Conservation (phyloP, 2,797 vertebrate species). For the Morus bassanus region DNA sequence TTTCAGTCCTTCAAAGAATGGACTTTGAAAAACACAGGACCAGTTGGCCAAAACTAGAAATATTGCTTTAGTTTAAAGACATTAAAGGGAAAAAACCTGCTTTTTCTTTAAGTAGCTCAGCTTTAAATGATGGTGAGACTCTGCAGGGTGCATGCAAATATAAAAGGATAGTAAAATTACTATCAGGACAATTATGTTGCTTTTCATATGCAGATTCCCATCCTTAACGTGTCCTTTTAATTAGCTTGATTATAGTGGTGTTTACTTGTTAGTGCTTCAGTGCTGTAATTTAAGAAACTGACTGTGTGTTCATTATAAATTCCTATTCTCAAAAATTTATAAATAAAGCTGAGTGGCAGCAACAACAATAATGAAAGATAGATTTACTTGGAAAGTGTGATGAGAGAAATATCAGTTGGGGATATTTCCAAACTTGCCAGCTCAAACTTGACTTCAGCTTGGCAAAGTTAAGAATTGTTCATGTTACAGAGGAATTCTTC, state of each 20-base stretch:
- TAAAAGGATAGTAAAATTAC: conserved; percentile 34
- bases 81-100: conserved; percentile 4
- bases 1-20: conserved; percentile 49
- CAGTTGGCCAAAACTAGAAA: conserved; percentile 32
- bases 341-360: conserved; percentile 21
- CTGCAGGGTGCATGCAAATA: conserved; percentile 40
- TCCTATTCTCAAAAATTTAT: conserved; percentile 31
- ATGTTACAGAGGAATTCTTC: background rate
- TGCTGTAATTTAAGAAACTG: conserved; percentile 53
- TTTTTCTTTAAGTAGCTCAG: conserved; percentile 41
- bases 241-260: conserved; percentile 57
- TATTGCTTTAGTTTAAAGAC: conserved; percentile 30
- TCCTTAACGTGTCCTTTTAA: conserved; percentile 57
- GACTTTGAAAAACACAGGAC: conserved; percentile 32
- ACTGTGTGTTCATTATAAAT: conserved; percentile 36
- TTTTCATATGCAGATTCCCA: conserved; percentile 55
- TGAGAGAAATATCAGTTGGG: conserved; percentile 8
- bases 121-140: conserved; percentile 19
- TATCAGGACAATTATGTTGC: conserved; percentile 36
- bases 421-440: conserved; percentile 22
- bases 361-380: background rate
- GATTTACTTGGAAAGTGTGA: background rate
- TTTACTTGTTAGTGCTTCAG: conserved; percentile 14
- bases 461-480: background rate
- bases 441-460: conserved; percentile 19